A percentile compares a stretch with the other conserved stretches of the same genome.
These are phyloP conservation scores for Drosophila colorata DNA, from an alignment of 2,888 invertebrate species.

Conservation along the genomic window DNA sequence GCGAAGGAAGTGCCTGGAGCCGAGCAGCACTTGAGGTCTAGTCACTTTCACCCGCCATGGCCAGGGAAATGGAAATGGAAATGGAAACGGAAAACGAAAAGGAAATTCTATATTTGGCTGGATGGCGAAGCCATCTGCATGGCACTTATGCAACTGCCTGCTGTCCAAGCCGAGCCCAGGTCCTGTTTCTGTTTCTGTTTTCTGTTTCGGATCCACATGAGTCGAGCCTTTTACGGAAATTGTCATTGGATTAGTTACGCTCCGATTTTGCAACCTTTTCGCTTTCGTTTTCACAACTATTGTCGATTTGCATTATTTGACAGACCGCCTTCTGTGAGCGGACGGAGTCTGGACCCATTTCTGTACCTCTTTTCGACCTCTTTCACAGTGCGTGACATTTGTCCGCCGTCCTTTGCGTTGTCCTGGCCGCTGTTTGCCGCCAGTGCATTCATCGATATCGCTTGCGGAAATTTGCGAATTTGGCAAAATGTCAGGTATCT, in stretches of 20 bases:
- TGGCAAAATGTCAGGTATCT: constrained; percentile 75
- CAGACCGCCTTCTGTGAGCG: constrained; percentile 74
- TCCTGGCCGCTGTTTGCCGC: constrained; percentile 34
- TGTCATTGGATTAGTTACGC: constrained; percentile 70
- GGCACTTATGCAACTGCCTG: constrained; percentile 47
- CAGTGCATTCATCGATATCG: constrained; percentile 70
- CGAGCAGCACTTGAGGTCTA: constrained; percentile 45
- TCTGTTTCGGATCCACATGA: constrained; percentile 19
- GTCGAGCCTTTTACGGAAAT: constrained; percentile 37
- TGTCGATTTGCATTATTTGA: constrained; percentile 76
- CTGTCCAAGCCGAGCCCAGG: constrained; percentile 8
- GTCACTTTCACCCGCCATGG: constrained; percentile 60
- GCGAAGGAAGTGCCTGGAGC: constrained; percentile 29
- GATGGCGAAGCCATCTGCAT: constrained; percentile 22
- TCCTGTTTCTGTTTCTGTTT: constrained; percentile 1
- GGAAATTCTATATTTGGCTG: constrained; percentile 39
- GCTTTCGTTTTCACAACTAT: constrained; percentile 64
- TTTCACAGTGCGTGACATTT: constrained; percentile 58
- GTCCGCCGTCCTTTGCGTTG: constrained; percentile 25
- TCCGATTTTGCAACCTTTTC: constrained; percentile 72
- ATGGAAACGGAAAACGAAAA: constrained; percentile 30
- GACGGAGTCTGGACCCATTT: constrained; percentile 20
- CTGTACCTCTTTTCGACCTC: constrained; percentile 70
- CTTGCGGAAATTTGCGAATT: constrained; percentile 67
- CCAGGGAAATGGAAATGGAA: not conserved